A percentile compares a stretch with the other conserved stretches of the same genome.
Evolutionary conservation across 2,113 vertebrate genomes (phyloP).

Genomic region (Fregata magnificens): DNA sequence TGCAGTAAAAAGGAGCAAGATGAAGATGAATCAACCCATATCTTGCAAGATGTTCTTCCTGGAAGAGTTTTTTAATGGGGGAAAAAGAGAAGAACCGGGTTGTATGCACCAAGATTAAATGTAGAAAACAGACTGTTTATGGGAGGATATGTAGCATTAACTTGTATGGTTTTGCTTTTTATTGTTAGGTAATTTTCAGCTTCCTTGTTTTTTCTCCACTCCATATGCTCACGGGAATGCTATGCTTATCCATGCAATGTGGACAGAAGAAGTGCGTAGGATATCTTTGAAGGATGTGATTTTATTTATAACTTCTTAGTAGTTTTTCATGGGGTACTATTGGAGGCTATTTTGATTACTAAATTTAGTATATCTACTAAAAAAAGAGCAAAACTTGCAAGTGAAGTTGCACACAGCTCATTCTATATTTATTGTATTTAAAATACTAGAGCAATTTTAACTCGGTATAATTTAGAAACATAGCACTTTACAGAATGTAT

Average conservation of each 20-base stretch:
- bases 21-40: background rate
- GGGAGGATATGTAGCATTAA: slow-evolving; percentile 1
- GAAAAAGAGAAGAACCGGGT: background rate
- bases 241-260: background rate
- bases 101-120: background rate
- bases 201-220: background rate
- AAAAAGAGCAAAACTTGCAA: slow-evolving; percentile 1
- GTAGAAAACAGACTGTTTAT: slow-evolving; percentile 39
- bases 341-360: background rate
- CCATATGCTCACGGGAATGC: background rate
- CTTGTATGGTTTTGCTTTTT: background rate
- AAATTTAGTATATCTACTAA: background rate
- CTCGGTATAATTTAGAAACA: background rate
- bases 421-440: slow-evolving; percentile 41
- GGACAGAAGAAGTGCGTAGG: slow-evolving; percentile 3
- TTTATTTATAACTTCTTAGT: slow-evolving; percentile 49
- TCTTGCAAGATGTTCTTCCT: background rate
- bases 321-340: background rate
- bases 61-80: background rate
- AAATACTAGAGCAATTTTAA: background rate
- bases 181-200: slow-evolving; percentile 23
- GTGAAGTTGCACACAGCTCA: background rate
- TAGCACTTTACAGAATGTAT: slow-evolving; percentile 40
- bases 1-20: slow-evolving; percentile 67
- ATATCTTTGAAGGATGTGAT: background rate